phyloP scores from a whole-genome alignment of 35 echinoderm and acorn worm species.

The Heliocidaris tuberculata region DNA sequence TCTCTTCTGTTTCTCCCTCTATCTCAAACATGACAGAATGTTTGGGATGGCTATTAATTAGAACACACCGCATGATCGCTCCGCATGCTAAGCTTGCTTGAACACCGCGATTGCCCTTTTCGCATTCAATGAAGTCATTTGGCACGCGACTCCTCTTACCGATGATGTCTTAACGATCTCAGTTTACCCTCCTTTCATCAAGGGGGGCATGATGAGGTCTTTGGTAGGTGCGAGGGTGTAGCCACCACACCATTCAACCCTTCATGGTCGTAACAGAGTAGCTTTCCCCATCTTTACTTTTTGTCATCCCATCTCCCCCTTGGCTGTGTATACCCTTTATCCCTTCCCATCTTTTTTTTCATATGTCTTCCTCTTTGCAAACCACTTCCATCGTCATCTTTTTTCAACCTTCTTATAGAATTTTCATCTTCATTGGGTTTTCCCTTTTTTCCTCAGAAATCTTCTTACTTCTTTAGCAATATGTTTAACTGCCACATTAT shows the following conservation, averaged over 20 bases:
- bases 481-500: too few species aligned
- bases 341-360: neutral
- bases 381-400: too few species aligned
- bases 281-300: neutral
- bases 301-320: neutral
- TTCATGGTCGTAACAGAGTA: neutral
- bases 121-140: slow-evolving; percentile 42
- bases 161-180: slow-evolving; percentile 38
- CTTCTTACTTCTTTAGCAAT: too few species aligned
- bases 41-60: slow-evolving; percentile 46
- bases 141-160: slow-evolving; percentile 31
- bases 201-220: neutral
- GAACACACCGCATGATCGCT: slow-evolving; percentile 48
- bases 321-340: neutral
- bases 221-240: neutral
- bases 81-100: slow-evolving; percentile 48
- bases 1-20: slow-evolving; percentile 19
- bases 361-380: neutral
- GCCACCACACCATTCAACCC: neutral
- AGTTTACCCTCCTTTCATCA: neutral
- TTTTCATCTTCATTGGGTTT: neutral
- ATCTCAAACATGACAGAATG: slow-evolving; percentile 43
- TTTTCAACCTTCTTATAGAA: neutral
- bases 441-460: too few species aligned
- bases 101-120: slow-evolving; percentile 44